Base-by-base conservation (phyloP, 53 echinoderm and acorn worm genomes). In the Hippasteria phrygiana region DNA sequence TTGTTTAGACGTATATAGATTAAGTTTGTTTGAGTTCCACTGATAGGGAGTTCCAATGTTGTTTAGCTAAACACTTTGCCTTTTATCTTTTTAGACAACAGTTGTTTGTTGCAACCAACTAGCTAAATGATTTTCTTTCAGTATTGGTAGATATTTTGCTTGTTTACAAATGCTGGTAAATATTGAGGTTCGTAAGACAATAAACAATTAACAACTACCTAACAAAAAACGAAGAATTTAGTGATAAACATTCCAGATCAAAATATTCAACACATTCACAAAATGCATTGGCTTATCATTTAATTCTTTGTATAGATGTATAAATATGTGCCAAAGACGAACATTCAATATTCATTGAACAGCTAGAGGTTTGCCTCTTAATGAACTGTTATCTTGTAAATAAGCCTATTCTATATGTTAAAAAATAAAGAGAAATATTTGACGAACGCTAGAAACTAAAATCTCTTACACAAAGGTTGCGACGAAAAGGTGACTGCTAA, bases 401-500 rank as follows among this genome's bases (percentile, higher is more conserved):
- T n/a, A n/a, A n/a, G n/a, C n/a, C n/a, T n/a, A n/a, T n/a, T n/a
- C n/a, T n/a, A n/a, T n/a, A n/a, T n/a, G n/a, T n/a, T n/a, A n/a
- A n/a, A n/a, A n/a, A n/a, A n/a, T n/a, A n/a, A n/a, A n/a, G n/a
- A n/a, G n/a, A n/a, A n/a, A n/a, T n/a, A n/a, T n/a, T n/a, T n/a
- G n/a, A n/a, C n/a, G n/a, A n/a, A n/a, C n/a, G n/a, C n/a, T n/a
- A n/a, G n/a, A n/a, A n/a, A n/a, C n/a, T n/a, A n/a, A n/a, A n/a
- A n/a, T n/a, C n/a, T n/a, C n/a, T n/a, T n/a, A n/a, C 47, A 2
- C 22, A 12, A 56, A 29, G 56, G 9, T 55, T 77, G 20, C 55
- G 77, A 77, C 77, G 55, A 28, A 13, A 51, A 77, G 77, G 22
- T 77, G 54, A 77, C 77, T 17, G 75, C 27, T 28, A 77, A 77